These are phyloP conservation scores for Somateria mollissima DNA, from an alignment of 2,797 vertebrate species.

Conservation along the genomic window DNA sequence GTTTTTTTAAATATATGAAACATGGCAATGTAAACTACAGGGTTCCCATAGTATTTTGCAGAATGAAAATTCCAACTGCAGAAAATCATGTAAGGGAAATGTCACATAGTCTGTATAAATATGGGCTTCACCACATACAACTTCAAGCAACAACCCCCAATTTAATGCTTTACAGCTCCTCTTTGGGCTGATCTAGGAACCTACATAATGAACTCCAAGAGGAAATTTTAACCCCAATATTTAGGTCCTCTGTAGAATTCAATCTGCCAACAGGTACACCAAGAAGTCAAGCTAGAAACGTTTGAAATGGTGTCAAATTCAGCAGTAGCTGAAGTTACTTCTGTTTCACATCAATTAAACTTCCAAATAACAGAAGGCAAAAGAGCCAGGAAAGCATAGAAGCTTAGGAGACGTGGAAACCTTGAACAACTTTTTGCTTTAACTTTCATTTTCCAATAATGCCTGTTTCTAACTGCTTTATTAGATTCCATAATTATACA, in stretches of 20 bases:
- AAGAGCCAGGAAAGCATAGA: fast-evolving
- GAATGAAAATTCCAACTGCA: not conserved
- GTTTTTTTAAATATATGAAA: not conserved
- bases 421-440: not conserved
- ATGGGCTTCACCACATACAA: not conserved
- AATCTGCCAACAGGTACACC: fast-evolving
- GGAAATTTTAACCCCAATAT: not conserved
- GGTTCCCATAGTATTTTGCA: not conserved
- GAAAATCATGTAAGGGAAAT: not conserved
- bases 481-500: not conserved
- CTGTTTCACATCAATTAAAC: not conserved
- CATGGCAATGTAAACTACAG: not conserved
- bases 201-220: not conserved
- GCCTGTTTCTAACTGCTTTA: not conserved
- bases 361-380: not conserved
- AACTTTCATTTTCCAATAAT: not conserved
- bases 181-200: not conserved
- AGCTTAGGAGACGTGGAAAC: not conserved
- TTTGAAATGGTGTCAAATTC: not conserved
- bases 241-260: not conserved
- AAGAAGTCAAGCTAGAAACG: not conserved
- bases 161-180: not conserved
- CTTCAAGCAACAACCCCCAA: not conserved
- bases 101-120: not conserved
- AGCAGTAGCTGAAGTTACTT: not conserved